Evolutionary conservation across 2,113 vertebrate genomes (phyloP).

Genomic region (Fregata magnificens): DNA sequence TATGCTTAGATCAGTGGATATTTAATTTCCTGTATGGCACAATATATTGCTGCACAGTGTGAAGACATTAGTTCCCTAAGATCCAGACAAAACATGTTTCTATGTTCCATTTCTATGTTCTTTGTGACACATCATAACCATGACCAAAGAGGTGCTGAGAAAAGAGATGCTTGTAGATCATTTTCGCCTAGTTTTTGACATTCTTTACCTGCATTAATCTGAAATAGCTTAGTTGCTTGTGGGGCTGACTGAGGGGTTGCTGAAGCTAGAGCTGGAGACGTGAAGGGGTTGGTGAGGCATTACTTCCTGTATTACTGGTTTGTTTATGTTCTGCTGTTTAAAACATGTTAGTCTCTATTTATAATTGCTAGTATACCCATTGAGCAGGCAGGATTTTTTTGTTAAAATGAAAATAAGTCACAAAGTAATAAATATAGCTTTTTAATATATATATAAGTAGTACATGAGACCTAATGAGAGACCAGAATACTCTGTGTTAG

Average conservation of each 20-base stretch:
- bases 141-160: background rate
- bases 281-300: background rate
- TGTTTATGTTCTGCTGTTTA: background rate
- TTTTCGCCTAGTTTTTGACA: background rate
- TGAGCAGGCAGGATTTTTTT: background rate
- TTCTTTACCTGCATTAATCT: background rate
- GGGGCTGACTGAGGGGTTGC: background rate
- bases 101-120: background rate
- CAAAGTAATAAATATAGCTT: background rate
- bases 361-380: background rate
- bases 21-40: background rate
- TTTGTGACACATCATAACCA: background rate
- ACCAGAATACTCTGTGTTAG: background rate
- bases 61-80: background rate
- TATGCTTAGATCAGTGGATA: background rate
- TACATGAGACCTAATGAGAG: background rate
- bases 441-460: background rate
- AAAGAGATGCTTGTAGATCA: background rate
- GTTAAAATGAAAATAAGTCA: background rate
- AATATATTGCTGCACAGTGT: background rate
- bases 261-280: background rate
- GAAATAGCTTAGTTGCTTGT: background rate
- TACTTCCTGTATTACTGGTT: background rate
- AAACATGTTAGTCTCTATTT: background rate
- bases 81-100: background rate